Evolutionary conservation across 2,888 invertebrate species (phyloP).

Genomic region (Lamellibrachia columna): DNA sequence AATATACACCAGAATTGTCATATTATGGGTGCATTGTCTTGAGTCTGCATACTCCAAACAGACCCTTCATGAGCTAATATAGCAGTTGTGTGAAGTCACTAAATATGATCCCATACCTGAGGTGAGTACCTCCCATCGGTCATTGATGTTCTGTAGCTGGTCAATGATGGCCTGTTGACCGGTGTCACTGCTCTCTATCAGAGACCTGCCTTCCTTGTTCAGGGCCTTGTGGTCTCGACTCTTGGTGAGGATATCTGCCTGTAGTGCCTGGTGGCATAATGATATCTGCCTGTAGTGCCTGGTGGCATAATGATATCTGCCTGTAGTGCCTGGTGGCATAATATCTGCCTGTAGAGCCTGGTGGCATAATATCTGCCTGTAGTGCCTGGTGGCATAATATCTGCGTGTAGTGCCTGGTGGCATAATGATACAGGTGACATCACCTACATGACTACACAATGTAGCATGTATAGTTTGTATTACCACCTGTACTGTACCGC

Average conservation of each 20-base stretch:
- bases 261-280: slow-evolving; percentile 70
- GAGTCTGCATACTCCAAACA: no score
- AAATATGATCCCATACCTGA: not conserved
- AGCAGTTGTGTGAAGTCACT: not conserved
- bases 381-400: slow-evolving; percentile 72
- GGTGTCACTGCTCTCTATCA: slow-evolving; percentile 86
- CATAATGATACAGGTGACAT: not conserved
- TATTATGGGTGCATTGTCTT: no score
- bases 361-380: no score
- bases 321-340: no score
- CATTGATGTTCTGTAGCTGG: slow-evolving; percentile 82
- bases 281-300: not conserved
- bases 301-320: no score
- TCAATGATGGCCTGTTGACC: slow-evolving; percentile 89
- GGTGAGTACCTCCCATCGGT: slow-evolving; percentile 85
- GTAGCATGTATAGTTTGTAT: no score
- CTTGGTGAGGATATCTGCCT: slow-evolving; percentile 93
- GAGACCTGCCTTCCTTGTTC: slow-evolving; percentile 77
- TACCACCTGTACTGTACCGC: no score
- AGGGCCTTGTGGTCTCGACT: slow-evolving; percentile 88
- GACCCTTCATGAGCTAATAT: no score
- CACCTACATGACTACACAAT: no score
- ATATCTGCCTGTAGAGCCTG: no score
- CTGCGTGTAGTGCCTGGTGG: slow-evolving; percentile 79
- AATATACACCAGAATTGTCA: no score